phyloP scores from a whole-genome alignment of 1,140 invertebrate genomes.

The Eriocheir sinensis region DNA sequence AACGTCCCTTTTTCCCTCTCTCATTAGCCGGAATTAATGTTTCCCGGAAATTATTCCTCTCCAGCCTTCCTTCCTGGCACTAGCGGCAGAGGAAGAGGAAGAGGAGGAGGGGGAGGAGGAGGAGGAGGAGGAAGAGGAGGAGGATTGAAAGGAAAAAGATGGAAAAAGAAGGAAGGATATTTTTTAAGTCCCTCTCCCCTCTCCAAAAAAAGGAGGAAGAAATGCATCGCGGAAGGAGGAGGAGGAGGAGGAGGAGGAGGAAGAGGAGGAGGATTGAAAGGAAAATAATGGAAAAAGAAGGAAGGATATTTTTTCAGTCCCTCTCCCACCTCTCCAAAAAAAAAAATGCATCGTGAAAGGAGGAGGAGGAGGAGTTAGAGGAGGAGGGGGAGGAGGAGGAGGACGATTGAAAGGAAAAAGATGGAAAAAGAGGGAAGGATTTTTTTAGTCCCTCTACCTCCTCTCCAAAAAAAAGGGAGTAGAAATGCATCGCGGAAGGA shows the following conservation, averaged over 20 bases:
- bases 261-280: background rate
- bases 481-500: background rate
- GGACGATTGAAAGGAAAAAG: background rate
- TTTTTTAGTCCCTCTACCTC: too few species aligned
- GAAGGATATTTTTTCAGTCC: too few species aligned
- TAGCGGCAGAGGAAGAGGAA: background rate
- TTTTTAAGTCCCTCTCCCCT: too few species aligned
- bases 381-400: too few species aligned
- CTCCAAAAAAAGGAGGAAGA: too few species aligned
- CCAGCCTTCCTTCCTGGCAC: too few species aligned
- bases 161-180: constrained; percentile 13
- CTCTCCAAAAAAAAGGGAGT: too few species aligned
- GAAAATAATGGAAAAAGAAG: background rate
- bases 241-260: background rate
- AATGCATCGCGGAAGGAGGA: too few species aligned
- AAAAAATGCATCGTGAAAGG: too few species aligned
- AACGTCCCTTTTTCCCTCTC: constrained; percentile 23
- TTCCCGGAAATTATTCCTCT: too few species aligned
- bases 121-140: background rate
- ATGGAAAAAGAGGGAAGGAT: background rate
- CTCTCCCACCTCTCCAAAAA: too few species aligned
- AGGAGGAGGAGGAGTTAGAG: too few species aligned
- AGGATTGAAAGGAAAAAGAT: background rate
- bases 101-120: constrained; percentile 11
- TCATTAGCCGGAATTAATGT: background rate